Conservation (phyloP, 2,888 invertebrate genomes). For the Branchellion lobata region DNA sequence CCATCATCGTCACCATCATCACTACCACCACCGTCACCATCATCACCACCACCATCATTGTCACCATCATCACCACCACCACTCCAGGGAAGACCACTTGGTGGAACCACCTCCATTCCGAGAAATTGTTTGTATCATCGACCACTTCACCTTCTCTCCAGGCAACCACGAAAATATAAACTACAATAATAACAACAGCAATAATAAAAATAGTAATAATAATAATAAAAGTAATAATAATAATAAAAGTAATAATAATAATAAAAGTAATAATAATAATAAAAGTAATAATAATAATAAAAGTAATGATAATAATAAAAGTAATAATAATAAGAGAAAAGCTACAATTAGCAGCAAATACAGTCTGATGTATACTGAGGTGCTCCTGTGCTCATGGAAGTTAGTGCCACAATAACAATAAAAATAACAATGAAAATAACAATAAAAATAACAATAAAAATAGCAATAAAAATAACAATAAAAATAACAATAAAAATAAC, state of each 20-base stretch:
- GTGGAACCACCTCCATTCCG: conserved; percentile 7
- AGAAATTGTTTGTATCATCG: not conserved
- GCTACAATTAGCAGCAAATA: too few relatives aligned
- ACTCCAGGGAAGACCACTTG: not conserved
- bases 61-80: not conserved
- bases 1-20: too few relatives aligned
- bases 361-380: too few relatives aligned
- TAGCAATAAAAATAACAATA: not conserved
- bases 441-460: conserved; percentile 8
- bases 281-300: too few relatives aligned
- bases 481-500: not conserved
- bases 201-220: not conserved
- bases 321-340: too few relatives aligned
- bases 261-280: not conserved
- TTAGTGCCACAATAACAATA: not conserved
- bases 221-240: not conserved
- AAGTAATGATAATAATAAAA: too few relatives aligned
- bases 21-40: too few relatives aligned
- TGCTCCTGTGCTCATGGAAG: too few relatives aligned
- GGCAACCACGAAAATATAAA: not conserved
- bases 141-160: not conserved
- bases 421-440: not conserved
- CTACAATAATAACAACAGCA: conserved; percentile 3
- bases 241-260: not conserved
- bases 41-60: too few relatives aligned